Percentiles rank a stretch among this genome's conserved stretches.
phyloP scores from a whole-genome alignment of 2,888 invertebrate genomes.

The Ischnus inquisitorius region DNA sequence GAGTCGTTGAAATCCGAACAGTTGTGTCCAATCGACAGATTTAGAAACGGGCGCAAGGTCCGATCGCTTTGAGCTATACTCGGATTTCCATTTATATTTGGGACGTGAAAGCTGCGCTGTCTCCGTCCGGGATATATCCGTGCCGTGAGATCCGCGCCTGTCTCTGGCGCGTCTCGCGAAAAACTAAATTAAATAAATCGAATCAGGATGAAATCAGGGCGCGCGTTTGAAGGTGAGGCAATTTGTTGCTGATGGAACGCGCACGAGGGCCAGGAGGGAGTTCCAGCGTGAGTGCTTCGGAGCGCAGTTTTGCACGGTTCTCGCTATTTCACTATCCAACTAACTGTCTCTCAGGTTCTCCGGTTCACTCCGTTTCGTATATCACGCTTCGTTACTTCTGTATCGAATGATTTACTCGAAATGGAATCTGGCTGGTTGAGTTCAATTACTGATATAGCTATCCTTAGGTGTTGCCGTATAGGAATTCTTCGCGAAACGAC shows the following conservation, averaged over 20 bases:
- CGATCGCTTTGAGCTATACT: no score
- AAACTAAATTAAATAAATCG: conserved; percentile 55
- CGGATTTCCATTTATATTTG: background rate
- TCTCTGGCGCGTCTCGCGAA: conserved; percentile 5
- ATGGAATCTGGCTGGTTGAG: conserved; percentile 58
- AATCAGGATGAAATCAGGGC: conserved; percentile 32
- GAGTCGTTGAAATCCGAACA: background rate
- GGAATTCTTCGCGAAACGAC: conserved; percentile 48
- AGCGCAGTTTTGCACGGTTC: conserved; percentile 48
- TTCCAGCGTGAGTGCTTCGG: conserved; percentile 18
- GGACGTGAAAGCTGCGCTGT: background rate
- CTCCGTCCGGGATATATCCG: conserved; percentile 14
- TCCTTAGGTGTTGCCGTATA: background rate
- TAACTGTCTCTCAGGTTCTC: conserved; percentile 47
- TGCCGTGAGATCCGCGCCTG: background rate
- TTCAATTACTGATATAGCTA: conserved; percentile 37
- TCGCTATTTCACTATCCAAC: conserved; percentile 46
- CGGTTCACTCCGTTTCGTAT: conserved; percentile 40
- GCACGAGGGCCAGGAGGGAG: conserved; percentile 22
- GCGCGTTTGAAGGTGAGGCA: conserved; percentile 9
- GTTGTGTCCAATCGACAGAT: background rate
- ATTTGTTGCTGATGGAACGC: conserved; percentile 43
- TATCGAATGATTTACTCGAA: conserved; percentile 60
- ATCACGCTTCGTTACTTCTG: conserved; percentile 59
- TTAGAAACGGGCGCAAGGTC: no score